Base-by-base conservation (phyloP, 92 coral and sea anemone genomes). In the Diadumene lineata region DNA sequence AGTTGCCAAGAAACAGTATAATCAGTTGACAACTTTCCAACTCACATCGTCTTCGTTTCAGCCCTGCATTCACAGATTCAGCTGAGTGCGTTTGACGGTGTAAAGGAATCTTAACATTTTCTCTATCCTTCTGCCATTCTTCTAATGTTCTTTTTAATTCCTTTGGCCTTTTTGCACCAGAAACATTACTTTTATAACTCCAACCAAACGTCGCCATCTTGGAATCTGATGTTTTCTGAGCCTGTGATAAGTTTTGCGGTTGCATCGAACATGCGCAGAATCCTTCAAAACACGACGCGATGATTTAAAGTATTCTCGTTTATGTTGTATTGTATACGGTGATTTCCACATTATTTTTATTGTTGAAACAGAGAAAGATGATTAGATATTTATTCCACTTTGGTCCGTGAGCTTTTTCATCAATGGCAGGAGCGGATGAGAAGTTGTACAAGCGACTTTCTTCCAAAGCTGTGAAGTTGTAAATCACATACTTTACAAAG, bases 171-270 rank as follows among this genome's bases (percentile, higher is more conserved):
- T 85, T 91, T 24, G 76, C 84, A 73, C 93, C 97, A 65, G 88
- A 84, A 28, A 85, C 89, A 44, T 85, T 88, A 26, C 84, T 73
- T 68, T 81, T 91, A 48, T 91, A 91, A 48, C 97, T 91, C 97
- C 97, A 91, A 28, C 97, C 97, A 77, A 91, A 91, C 50, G 97
- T 88, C 73, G 97, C 97, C 97, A 91, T 91, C 61, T 78, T 78
- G 82, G 60, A 67, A 62, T 4, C 29, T 43, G 7, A 58, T 6
- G n/a, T 44, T 44, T 44, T 44, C 51, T 8, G 51, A n/a, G n/a
- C n/a, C n/a, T n/a, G n/a, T n/a, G n/a, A n/a, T 38, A 13, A 13
- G 13, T 13, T 6, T 13, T 38, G 48, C 48, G 48, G 48, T 38
- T 38, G 48, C 13, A 38, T 38, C 6, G 68, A 27, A 3, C 68